Base-by-base conservation (phyloP, 2,888 invertebrate species). In the Heteropelma amictum region DNA sequence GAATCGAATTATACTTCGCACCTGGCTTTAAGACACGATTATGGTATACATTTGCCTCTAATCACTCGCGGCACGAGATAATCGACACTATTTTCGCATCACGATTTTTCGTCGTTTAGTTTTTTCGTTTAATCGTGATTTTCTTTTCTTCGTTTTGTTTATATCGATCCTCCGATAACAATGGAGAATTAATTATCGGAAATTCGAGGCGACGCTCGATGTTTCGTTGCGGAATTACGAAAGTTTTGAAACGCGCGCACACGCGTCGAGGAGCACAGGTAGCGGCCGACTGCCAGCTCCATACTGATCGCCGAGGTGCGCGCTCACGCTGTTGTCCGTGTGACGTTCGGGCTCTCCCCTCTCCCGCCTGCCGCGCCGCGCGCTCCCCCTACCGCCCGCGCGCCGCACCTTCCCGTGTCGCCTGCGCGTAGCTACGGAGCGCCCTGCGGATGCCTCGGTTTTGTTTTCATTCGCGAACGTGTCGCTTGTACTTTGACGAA, bases 231-330 rank as follows among this genome's bases (percentile, higher is more conserved):
- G 10, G 45, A 58, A 49, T 38, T 30, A 60, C 35, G 63, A 28
- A 14, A 33, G 17, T 54, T 35, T 35, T 19, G 21, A 26, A 8
- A 33, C n/a, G n/a, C n/a, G 49, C 10, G 12, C 21, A 40, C 3
- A 19, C 17, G 64, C 35, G 35, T 42, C 33, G 65, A 23, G 51
- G 68, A 51, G 72, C 30, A 75, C 64, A 75, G 76, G 72, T 71
- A 71, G 80, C 82, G 80, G 74, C 83, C 81, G 83, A 81, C 79
- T 78, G 85, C 80, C 81, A 81, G 79, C 82, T 84, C 79, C 76
- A 77, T 80, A 84, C 84, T 84, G 82, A 83, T 68, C 63, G 72
- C 28, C 42, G 61, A 71, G 75, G 72, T 68, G 72, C 75, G 68
- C 71, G 58, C 67, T 64, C 74, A 47, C 65, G 53, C 47, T 65